phyloP scores from a whole-genome alignment of 2,113 vertebrate genomes.

The Etheostoma spectabile region DNA sequence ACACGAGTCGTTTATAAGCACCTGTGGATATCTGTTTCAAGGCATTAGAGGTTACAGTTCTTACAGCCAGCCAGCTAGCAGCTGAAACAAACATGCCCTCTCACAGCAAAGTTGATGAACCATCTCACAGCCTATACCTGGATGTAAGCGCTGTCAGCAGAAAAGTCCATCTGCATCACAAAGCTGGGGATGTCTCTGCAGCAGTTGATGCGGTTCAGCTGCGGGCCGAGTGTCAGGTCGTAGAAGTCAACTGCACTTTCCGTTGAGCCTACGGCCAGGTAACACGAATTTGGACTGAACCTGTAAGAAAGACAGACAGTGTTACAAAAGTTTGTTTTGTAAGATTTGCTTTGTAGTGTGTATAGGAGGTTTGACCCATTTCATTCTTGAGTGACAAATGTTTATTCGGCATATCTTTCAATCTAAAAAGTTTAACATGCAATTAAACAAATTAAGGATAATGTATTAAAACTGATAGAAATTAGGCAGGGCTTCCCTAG shows the following conservation, averaged over 20 bases:
- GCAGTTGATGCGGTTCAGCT: constrained; percentile 94
- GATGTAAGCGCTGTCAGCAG: constrained; percentile 91
- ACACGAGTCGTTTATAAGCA: constrained; percentile 95
- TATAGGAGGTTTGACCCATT: neutral
- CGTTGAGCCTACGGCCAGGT: constrained; percentile 93
- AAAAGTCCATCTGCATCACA: constrained; percentile 97
- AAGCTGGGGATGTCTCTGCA: constrained; percentile 97
- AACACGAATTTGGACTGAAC: constrained; percentile 95
- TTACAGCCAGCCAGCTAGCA: neutral
- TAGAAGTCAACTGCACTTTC: constrained; percentile 98
- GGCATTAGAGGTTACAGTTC: constrained; percentile 19
- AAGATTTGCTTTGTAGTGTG: neutral
- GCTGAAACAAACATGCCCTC: neutral
- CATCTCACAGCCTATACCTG: constrained; percentile 83
- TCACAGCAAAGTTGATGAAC: neutral
- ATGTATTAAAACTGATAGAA: neutral
- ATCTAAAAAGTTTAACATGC: neutral
- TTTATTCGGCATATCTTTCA: neutral
- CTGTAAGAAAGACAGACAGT: constrained; percentile 69
- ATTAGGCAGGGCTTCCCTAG: neutral
- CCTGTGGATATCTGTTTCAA: constrained; percentile 92
- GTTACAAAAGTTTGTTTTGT: neutral
- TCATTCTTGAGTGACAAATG: neutral
- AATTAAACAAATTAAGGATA: neutral
- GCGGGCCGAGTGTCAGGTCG: constrained; percentile 92